A percentile compares a stretch with the other conserved stretches of the same genome.
These are phyloP conservation scores for Stichodactyla mertensii DNA, from an alignment of 64 coral and sea anemone genomes.

Conservation along the genomic window DNA sequence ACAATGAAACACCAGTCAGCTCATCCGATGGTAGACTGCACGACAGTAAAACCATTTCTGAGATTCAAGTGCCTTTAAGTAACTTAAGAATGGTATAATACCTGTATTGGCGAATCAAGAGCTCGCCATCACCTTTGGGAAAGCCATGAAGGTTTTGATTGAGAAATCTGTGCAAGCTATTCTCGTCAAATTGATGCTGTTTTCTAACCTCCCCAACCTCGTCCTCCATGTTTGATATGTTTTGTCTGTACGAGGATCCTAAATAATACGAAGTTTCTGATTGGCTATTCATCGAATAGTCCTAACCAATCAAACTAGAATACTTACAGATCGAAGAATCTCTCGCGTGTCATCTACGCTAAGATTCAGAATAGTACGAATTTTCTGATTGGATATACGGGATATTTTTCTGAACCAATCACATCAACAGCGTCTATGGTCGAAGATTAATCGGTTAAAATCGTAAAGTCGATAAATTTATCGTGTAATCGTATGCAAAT, in stretches of 20 bases:
- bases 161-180: slow-evolving; percentile 59
- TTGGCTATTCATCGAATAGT: not conserved
- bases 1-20: too few species aligned
- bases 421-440: not conserved
- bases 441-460: not conserved
- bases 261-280: not conserved
- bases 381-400: not conserved
- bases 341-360: not conserved
- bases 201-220: slow-evolving; percentile 40
- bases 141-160: slow-evolving; percentile 48
- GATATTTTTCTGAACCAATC: not conserved
- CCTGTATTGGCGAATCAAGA: slow-evolving; percentile 78
- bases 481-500: slow-evolving; percentile 1
- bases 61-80: too few species aligned
- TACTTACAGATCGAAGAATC: not conserved
- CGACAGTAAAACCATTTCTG: too few species aligned
- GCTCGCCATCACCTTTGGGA: slow-evolving; percentile 37
- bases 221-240: slow-evolving; percentile 39
- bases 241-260: not conserved
- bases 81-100: slow-evolving; percentile 1
- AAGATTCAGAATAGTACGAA: not conserved
- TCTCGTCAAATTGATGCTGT: slow-evolving; percentile 70
- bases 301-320: not conserved
- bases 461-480: not conserved
- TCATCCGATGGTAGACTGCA: too few species aligned